Evolutionary conservation across 2,888 invertebrate species (phyloP), one percentile per base, ranked within the genome.

Genomic region (Chromoteleia sp.): DNA sequence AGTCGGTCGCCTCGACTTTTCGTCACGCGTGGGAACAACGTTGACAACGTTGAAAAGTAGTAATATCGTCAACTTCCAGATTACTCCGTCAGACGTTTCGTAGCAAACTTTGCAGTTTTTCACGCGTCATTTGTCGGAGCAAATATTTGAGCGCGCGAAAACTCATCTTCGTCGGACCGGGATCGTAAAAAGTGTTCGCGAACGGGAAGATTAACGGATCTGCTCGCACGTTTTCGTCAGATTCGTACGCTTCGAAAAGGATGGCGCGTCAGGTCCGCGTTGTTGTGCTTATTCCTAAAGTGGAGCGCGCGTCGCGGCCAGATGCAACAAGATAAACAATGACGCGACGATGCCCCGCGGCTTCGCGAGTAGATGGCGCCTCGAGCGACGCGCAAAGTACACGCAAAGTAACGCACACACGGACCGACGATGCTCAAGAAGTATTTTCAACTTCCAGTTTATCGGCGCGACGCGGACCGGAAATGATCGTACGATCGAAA

Each of bases 301-400:
- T 54, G 54, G 54, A 54, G 67, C 41, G 41, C 25, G 54, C 41
- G 52, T 25, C 39, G 30, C 19, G 41, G 25, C 48, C 65, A 65
- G 52, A 65, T 65, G 65, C 39, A 52, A 36, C 50, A 65, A 65
- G 52, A 65, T 65, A 65, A 65, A 65, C 65, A 65, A 36, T 29
- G 65, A 52, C 52, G 50, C 36, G 63, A 65, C 50, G 48, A 21
- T 21, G 63, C 36, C n/a, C 63, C 15, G 15, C 30, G 63, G 48
- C 65, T 19, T 56, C 10, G n/a, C 5, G 14, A n/a, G 33, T 14
- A 54, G 33, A 54, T 33, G 52, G 33, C 52, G 52, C 30, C 33
- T n/a, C 4, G 12, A 12, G 48, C 25, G n/a, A n/a, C 0, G 39
- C 14, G 39, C 2, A 14, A n/a, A 14, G 25, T 25, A 25, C 5